Evolutionary conservation across 2,888 invertebrate species (phyloP).

Genomic region (Andrena trimmerana): DNA sequence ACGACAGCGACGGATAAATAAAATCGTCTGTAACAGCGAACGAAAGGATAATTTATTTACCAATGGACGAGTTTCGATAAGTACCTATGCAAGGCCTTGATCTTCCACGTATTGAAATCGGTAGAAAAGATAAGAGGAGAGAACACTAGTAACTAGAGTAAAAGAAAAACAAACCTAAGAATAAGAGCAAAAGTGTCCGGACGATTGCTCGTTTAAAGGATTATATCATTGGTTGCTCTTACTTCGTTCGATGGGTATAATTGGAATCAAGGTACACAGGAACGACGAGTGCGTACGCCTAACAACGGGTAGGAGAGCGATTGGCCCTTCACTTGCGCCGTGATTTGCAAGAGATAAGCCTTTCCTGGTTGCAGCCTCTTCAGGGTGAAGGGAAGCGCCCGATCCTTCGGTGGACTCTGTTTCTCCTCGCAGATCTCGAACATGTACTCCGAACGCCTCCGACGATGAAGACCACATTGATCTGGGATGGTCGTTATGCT

Average conservation of each 20-base stretch:
- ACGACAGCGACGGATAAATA: background rate
- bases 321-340: constrained; percentile 78
- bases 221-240: constrained; percentile 38
- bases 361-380: constrained; percentile 79
- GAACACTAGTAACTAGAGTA: background rate
- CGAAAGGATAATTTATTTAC: constrained; percentile 1
- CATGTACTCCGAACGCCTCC: constrained; percentile 78
- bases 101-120: background rate
- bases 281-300: constrained; percentile 78
- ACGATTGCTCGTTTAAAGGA: background rate
- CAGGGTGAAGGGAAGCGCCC: constrained; percentile 77
- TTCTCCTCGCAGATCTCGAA: constrained; percentile 80
- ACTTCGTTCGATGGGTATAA: constrained; percentile 27
- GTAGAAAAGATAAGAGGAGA: background rate
- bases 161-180: background rate
- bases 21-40: background rate
- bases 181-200: background rate
- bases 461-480: constrained; percentile 79
- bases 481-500: constrained; percentile 77
- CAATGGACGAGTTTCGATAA: background rate
- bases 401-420: constrained; percentile 72
- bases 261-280: constrained; percentile 70
- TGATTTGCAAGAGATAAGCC: constrained; percentile 79
- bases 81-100: background rate
- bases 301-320: constrained; percentile 80